Base-by-base conservation (phyloP, 2,797 vertebrate species). In the Poecile montanus region DNA sequence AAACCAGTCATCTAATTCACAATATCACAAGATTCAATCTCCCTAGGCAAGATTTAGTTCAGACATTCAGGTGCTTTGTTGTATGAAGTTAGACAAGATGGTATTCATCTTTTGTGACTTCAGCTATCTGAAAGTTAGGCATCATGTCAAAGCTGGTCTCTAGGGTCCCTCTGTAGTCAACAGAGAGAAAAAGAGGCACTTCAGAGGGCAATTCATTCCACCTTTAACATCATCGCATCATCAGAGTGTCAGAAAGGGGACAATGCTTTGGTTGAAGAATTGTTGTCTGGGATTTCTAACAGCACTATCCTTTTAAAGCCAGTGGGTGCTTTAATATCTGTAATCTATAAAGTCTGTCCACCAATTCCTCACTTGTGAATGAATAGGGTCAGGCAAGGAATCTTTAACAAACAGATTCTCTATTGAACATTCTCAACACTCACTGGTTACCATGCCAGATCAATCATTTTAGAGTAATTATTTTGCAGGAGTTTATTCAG, bases 211-310 rank as follows among this genome's bases (percentile, higher is more conserved):
- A 75, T 96, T 90, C 79, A 83, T 94, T 96, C 93, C 90, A 91
- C 88, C 94, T 94, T 90, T 94, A 95, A 80, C 91, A 94, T 93
- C 95, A 93, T 94, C 85, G 20, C 93, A 89, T 94, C 92, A 91
- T 92, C 91, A 76, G 88, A 66, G 66, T 91, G 91, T 93, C 91
- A 96, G 87, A 68, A 83, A 91, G 66, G 83, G 87, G 88, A 94
- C 89, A 97, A 73, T 92, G 92, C 87, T 95, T 78, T 86, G 70
- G 85, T 81, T 95, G 93, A 97, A 88, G 91, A 76, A 95, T 92
- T 90, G 89, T 77, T 86, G 76, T 79, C 66, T 92, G 77, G 63
- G 72, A 88, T 85, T 94, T 93, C 89, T 76, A 92, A 76, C 62
- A 79, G 87, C 72, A 84, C 67, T 92, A 78, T 89, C 85, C 61